Percentiles rank a stretch among this genome's conserved stretches.
Evolutionary conservation across 1,140 invertebrate genomes (phyloP).

Genomic region (Danaus plexippus): DNA sequence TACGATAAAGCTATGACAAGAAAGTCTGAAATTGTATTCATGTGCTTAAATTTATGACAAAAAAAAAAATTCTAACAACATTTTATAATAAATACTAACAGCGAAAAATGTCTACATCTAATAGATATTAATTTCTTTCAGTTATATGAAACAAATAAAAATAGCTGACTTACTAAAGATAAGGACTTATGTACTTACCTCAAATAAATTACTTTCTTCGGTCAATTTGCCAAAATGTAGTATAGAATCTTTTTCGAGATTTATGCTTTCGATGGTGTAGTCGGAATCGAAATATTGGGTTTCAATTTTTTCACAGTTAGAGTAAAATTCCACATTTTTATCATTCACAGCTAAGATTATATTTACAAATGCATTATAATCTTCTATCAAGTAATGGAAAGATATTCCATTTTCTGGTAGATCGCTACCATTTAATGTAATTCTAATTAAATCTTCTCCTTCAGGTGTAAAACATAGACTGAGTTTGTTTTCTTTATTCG

Average conservation of each 20-base stretch:
- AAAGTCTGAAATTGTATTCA: too few relatives aligned
- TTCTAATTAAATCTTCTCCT: not conserved
- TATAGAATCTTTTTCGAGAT: constrained; percentile 1
- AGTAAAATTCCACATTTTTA: not conserved
- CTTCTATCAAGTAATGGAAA: not conserved
- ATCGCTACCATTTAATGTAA: not conserved
- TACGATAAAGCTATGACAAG: too few relatives aligned
- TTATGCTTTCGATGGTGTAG: not conserved
- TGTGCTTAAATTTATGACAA: too few relatives aligned
- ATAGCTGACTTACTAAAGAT: not conserved
- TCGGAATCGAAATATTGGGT: not conserved
- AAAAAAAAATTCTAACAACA: too few relatives aligned
- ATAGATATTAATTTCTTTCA: too few relatives aligned
- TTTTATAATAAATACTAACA: too few relatives aligned
- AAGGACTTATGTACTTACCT: constrained; percentile 14
- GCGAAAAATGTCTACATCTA: too few relatives aligned
- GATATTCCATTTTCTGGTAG: too few relatives aligned
- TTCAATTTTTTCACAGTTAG: not conserved
- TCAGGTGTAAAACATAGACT: constrained; percentile 1
- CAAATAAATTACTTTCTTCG: constrained; percentile 8
- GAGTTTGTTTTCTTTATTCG: not conserved
- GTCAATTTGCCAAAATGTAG: constrained; percentile 11
- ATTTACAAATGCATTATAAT: constrained; percentile 5
- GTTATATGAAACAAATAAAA: too few relatives aligned
- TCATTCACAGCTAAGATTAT: constrained; percentile 8